Percentiles rank a stretch among this genome's conserved stretches.
Evolutionary conservation across 1,140 invertebrate species (phyloP).

Genomic region (Polyergus mexicanus): DNA sequence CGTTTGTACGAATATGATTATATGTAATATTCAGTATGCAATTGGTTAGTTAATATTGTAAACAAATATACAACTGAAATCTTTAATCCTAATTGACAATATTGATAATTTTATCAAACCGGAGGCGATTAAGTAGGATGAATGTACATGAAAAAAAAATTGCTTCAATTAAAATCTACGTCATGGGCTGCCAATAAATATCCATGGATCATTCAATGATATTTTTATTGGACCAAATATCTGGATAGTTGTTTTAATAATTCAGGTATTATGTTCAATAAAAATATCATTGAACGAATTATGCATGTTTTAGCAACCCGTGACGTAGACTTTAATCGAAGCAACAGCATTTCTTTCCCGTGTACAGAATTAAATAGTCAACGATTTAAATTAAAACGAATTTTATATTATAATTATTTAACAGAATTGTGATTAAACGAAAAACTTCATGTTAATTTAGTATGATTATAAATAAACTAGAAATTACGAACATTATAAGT

Average conservation of each 20-base stretch:
- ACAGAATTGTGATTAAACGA: not conserved
- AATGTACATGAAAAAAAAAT: not conserved
- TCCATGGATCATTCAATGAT: too few relatives aligned
- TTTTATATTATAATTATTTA: conserved; percentile 30
- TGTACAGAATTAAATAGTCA: conserved; percentile 51
- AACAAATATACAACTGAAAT: conserved; percentile 31
- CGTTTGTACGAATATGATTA: not conserved
- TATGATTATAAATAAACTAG: not conserved
- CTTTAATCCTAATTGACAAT: conserved; percentile 53
- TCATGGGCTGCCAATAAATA: too few relatives aligned
- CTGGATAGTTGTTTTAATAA: too few relatives aligned
- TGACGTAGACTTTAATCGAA: too few relatives aligned
- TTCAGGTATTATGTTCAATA: too few relatives aligned
- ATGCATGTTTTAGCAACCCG: too few relatives aligned
- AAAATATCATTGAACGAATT: too few relatives aligned
- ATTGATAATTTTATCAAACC: conserved; percentile 27
- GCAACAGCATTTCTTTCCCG: too few relatives aligned
- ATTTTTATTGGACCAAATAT: too few relatives aligned
- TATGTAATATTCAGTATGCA: conserved; percentile 15
- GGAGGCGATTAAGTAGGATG: conserved; percentile 19
- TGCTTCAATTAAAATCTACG: too few relatives aligned
- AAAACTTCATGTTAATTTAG: conserved; percentile 6
- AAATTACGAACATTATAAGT: too few relatives aligned
- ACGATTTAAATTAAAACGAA: conserved; percentile 16
- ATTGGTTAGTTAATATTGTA: conserved; percentile 44